Evolutionary conservation across 2,797 vertebrate species (phyloP), one percentile per base, ranked within the genome.

Genomic region (Chiloscyllium punctatum): DNA sequence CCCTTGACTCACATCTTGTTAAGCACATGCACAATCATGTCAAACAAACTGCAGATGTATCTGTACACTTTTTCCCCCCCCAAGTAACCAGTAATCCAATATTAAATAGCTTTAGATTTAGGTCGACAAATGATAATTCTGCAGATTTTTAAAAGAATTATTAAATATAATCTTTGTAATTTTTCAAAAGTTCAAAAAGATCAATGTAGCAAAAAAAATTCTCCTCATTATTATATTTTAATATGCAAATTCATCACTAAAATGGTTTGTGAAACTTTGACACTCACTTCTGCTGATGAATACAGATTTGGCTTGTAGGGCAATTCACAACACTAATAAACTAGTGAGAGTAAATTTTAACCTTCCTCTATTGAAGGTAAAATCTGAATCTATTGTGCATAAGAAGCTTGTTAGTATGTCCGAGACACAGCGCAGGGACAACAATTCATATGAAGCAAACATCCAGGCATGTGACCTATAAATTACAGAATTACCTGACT

Each of bases 331-430:
- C 62, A 62, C 90, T 69, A 92, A 68, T 66, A 13, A 66, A 53
- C 33, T 92, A 68, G n/a, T 27, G 23, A 66, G 57, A 69, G 57
- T 62, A 62, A 0, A 62, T 62, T 62, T 62, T 62, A 62, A 62
- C 8, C 11, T 62, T 62, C 57, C 57, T 62, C 57, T 62, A 62
- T 62, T 62, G 57, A 62, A 62, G 62, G 23, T 92, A 92, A 92
- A n/a, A 69, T 92, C 90, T 68, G n/a, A 92, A 92, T 68, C 90
- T 92, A 90, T 90, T 57, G 87, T 62, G 30, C 87, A 90, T 27
- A 90, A 62, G 16, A 23, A 92, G 90, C 51, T 92, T 92, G 33
- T 42, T 92, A 92, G 16, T 6, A 16, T 92, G 62, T 37, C 33
- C 37, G 57, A 92, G 90, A 42, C 68, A 66, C 62, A n/a, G 33